phyloP scores from a whole-genome alignment of 2,113 vertebrate species.

The Tragelaphus imberbis region DNA sequence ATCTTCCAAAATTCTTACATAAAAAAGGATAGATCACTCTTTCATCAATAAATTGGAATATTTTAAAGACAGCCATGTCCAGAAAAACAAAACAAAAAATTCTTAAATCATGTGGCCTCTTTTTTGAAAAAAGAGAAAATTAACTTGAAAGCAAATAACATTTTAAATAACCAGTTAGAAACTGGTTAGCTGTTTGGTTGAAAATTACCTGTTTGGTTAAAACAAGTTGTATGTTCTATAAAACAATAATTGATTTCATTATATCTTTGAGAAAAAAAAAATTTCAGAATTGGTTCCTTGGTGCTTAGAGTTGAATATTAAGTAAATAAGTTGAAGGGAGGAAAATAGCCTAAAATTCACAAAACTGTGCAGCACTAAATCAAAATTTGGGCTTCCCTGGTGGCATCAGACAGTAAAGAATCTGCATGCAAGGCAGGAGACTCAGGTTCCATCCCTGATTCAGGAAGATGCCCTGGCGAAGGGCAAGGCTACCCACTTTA shows the following conservation, averaged over 20 bases:
- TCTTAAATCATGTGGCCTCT: not conserved
- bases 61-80: not conserved
- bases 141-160: not conserved
- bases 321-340: not conserved
- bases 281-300: not conserved
- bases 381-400: not conserved
- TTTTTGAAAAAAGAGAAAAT: not conserved
- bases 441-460: not conserved
- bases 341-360: not conserved
- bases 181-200: not conserved
- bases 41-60: not conserved
- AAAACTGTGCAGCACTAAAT: not conserved
- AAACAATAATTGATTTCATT: not conserved
- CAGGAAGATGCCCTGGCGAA: not conserved
- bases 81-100: not conserved
- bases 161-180: conserved; percentile 3
- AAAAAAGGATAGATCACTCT: not conserved
- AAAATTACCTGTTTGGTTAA: not conserved
- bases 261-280: not conserved
- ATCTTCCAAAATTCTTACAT: not conserved
- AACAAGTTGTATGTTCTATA: not conserved
- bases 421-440: not conserved
- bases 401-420: not conserved
- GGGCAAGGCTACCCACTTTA: not conserved
- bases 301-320: not conserved